Base-by-base conservation (phyloP, 2,797 vertebrate genomes). In the Myotis myotis region DNA sequence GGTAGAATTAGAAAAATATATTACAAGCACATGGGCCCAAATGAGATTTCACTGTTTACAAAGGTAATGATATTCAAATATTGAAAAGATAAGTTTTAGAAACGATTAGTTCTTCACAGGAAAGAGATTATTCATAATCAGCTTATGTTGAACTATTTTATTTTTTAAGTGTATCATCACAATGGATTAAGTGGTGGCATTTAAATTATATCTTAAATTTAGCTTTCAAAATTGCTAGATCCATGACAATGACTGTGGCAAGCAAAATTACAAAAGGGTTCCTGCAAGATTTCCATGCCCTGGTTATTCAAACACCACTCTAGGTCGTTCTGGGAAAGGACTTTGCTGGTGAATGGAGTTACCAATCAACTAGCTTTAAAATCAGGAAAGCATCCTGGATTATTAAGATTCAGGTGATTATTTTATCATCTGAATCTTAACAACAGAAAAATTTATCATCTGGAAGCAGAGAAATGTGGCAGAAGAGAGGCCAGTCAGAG, bases 1-100 rank as follows among this genome's bases (percentile, higher is more conserved):
- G 22, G 9, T 33, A 53, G 41, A 79, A 30, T 74, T 22, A 55
- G 38, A 15, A 89, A 92, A 88, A 86, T 53, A 41, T 51, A 60
- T 44, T 75, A 83, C 7, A 64, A 86, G 47, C 25, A 91, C 47
- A 36, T 76, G 30, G 33, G 4, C 4, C 36, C 60, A 84, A 55
- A 51, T 76, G 22, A 41, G n/a, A 93, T 81, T 66, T 87, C 51
- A 76, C 13, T 68, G 12, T 74, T 91, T 87, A 91, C 71, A n/a
- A 89, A 89, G 53, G 3, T 36, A 44, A 95, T 28, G 6, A 76
- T 87, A 87, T 92, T 60, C 49, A 94, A 94, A 89, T 49, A 51
- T 15, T 78, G 30, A 74, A 7, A n/a, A 80, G 51, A 17, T 57
- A 91, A 57, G 5, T 55, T 93, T 94, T 81, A 87, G 25, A 23